A percentile compares a stretch with the other conserved stretches of the same genome.
These are phyloP conservation scores for Parelbella ahira DNA, from an alignment of 2,888 invertebrate species.

Conservation along the genomic window DNA sequence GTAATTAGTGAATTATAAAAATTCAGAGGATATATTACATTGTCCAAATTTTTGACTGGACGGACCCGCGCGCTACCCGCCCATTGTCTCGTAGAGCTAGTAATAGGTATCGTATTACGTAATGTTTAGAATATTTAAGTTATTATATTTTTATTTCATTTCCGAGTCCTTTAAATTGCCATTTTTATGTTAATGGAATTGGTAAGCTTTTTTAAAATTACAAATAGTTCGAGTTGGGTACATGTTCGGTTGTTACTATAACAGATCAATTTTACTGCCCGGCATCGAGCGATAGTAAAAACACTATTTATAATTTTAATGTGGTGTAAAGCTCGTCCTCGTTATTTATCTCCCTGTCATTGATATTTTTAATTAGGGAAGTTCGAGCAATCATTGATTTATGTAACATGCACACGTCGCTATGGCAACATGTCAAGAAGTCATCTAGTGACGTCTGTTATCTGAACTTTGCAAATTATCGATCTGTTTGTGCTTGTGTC, in stretches of 20 bases:
- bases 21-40: slow-evolving; percentile 39
- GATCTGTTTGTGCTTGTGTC: slow-evolving; percentile 16
- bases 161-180: no score
- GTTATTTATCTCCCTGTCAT: slow-evolving; percentile 14
- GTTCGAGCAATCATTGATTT: slow-evolving; percentile 5
- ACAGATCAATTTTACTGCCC: slow-evolving; percentile 28
- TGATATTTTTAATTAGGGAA: slow-evolving; percentile 15
- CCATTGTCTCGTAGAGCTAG: slow-evolving; percentile 54
- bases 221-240: slow-evolving; percentile 27
- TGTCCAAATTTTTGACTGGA: slow-evolving; percentile 36
- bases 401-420: slow-evolving; percentile 11
- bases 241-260: slow-evolving; percentile 27
- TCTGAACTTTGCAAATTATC: slow-evolving; percentile 22
- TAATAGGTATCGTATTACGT: slow-evolving; percentile 68
- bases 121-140: slow-evolving; percentile 38
- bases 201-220: slow-evolving; percentile 18
- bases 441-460: slow-evolving; percentile 8
- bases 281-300: slow-evolving; percentile 19
- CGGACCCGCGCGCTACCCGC: slow-evolving; percentile 52
- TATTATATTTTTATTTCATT: slow-evolving; percentile 6
- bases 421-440: slow-evolving; percentile 15
- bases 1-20: slow-evolving; percentile 59
- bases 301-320: slow-evolving; percentile 23
- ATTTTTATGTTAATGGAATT: no score
- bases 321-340: slow-evolving; percentile 17